Evolutionary conservation across 2,113 vertebrate genomes (phyloP).

Genomic region (Neotoma lepida): DNA sequence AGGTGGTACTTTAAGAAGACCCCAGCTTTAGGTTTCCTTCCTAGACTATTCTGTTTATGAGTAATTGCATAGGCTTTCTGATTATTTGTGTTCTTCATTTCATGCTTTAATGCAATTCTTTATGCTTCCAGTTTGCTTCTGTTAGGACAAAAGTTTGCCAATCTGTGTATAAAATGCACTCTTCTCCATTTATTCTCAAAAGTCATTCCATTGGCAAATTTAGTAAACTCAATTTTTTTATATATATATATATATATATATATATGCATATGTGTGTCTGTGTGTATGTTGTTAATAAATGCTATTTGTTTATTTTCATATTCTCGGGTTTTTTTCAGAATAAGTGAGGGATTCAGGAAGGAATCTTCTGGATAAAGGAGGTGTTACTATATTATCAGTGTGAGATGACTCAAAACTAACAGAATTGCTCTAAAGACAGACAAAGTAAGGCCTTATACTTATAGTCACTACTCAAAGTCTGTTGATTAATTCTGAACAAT

Average conservation of each 20-base stretch:
- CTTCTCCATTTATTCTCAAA: background rate
- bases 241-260: background rate
- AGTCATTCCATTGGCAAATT: background rate
- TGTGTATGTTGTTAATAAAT: background rate
- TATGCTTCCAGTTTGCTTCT: background rate
- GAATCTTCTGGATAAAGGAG: background rate
- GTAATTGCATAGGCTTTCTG: background rate
- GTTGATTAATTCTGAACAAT: conserved; percentile 17
- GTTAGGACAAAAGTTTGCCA: background rate
- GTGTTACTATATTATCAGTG: background rate
- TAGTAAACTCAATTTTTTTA: background rate
- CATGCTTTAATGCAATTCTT: background rate
- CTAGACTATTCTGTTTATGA: background rate
- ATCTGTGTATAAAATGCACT: background rate
- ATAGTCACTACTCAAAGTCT: background rate
- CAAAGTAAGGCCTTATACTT: background rate
- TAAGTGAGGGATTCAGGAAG: background rate
- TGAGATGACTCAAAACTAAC: background rate
- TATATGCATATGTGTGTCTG: background rate
- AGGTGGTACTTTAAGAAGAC: background rate
- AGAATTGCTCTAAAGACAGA: background rate
- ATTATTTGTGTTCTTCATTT: background rate
- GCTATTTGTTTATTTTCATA: background rate
- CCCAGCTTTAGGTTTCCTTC: background rate
- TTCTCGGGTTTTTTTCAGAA: background rate